Evolutionary conservation across 2,113 vertebrate species (phyloP).

Genomic region (Plecotus auritus): DNA sequence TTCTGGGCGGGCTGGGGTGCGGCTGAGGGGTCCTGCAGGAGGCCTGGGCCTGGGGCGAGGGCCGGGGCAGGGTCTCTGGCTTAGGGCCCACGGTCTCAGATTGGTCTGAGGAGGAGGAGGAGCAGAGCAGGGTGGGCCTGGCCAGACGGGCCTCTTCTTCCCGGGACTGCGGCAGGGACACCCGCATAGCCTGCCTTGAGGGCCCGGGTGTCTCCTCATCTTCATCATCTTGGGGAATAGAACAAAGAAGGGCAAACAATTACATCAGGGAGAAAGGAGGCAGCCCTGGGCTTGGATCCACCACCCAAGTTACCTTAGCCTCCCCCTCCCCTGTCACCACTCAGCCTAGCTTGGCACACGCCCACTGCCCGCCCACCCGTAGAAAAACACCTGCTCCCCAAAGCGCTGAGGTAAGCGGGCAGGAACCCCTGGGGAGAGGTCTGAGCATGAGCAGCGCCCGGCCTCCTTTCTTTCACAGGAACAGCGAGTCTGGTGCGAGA

Average conservation of each 20-base stretch:
- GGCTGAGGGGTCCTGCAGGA: slow-evolving; percentile 66
- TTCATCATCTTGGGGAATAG: slow-evolving; percentile 80
- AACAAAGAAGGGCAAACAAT: slow-evolving; percentile 71
- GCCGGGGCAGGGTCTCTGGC: slow-evolving; percentile 62
- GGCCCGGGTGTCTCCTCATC: slow-evolving; percentile 76
- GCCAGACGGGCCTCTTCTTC: slow-evolving; percentile 67
- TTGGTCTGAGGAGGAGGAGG: slow-evolving; percentile 73
- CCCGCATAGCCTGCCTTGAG: slow-evolving; percentile 65
- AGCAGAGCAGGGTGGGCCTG: slow-evolving; percentile 61
- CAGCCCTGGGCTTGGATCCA: neutral
- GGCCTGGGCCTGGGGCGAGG: slow-evolving; percentile 23
- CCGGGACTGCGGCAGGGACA: slow-evolving; percentile 47
- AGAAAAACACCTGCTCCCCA: neutral
- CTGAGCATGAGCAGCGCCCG: rapidly evolving
- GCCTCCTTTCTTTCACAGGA: neutral
- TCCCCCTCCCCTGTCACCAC: neutral
- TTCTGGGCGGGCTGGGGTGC: slow-evolving; percentile 38
- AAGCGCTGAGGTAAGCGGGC: neutral
- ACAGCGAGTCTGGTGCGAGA: neutral
- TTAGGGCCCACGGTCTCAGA: slow-evolving; percentile 65
- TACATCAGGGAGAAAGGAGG: slow-evolving; percentile 32
- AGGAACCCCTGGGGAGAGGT: too few species aligned
- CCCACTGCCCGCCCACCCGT: neutral
- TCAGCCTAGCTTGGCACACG: neutral
- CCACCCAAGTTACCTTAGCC: neutral